phyloP scores from a whole-genome alignment of 2,113 vertebrate genomes.

The Prunella fulvescens region DNA sequence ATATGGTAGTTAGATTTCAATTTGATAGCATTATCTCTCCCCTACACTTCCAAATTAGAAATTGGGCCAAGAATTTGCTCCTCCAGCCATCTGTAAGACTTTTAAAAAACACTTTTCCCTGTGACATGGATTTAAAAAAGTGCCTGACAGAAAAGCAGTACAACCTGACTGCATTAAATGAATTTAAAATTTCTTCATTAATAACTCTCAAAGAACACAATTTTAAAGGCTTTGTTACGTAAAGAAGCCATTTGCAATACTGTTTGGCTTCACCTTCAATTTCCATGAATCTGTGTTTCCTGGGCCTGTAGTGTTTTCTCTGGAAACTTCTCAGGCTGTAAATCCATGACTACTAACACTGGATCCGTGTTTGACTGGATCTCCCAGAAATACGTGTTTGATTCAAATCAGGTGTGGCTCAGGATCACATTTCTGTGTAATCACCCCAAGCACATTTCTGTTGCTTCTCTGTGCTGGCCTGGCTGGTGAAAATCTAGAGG shows the following conservation, averaged over 20 bases:
- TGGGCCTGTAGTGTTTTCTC: not conserved
- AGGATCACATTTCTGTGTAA: not conserved
- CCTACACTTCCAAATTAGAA: not conserved
- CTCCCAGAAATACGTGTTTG: conserved; percentile 7
- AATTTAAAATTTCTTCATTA: not conserved
- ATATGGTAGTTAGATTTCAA: not conserved
- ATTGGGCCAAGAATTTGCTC: not conserved
- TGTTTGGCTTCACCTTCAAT: not conserved
- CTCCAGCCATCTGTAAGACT: not conserved
- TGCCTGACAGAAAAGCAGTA: not conserved
- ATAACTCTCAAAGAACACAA: not conserved
- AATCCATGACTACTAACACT: not conserved
- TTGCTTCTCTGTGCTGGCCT: not conserved
- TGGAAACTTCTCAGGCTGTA: not conserved
- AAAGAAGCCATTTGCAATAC: not conserved
- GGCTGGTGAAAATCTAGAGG: not conserved
- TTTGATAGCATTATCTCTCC: not conserved
- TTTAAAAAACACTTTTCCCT: not conserved
- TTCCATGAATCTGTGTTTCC: not conserved
- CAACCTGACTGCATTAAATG: not conserved
- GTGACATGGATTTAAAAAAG: not conserved
- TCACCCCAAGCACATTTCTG: not conserved
- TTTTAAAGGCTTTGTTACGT: not conserved
- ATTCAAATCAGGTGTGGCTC: not conserved
- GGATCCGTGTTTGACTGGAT: not conserved